Evolutionary conservation across 2,113 vertebrate genomes (phyloP), one percentile per base, ranked within the genome.

Genomic region (Ia io): DNA sequence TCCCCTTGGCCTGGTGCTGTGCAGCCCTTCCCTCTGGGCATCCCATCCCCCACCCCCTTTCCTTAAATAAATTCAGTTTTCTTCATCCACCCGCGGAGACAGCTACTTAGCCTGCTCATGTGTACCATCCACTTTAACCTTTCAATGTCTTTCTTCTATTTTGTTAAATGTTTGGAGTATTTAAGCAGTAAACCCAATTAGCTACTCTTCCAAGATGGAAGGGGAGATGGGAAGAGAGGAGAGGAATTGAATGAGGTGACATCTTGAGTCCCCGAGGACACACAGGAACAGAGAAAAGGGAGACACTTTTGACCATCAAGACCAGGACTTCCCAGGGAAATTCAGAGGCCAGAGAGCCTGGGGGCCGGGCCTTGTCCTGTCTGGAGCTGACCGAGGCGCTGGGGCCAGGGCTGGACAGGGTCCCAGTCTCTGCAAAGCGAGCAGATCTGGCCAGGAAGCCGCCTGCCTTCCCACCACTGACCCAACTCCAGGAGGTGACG

Each of bases 141-240:
- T 22, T 20, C 53, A 30, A 30, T 35, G 3, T 49, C 40, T 87
- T 56, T 74, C 47, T 73, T 77, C 79, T 28, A 86, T 8, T 12
- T 49, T 40, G 8, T 83, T 65, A 79, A 92, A 67, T 20, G 1
- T 7, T 25, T 49, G 32, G 44, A 5, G 7, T 71, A 78, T 42
- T 84, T 82, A 84, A 37, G 77, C 13, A 88, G 35, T 20, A 89
- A 90, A 89, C 56, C 56, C 63, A 20, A 35, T 51, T 63, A 59
- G 13, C 28, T 32, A 49, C 23, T 82, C 30, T 56, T 84, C 23
- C n/a, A 67, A 92, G 59, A 32, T 35, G 6, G n/a, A 47, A 63
- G 9, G 37, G 2, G 32, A 83, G 59, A n/a, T 10, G 25, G 65
- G 23, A 37, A 40, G 20, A 88, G 16, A 59, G 28, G 25, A 76